Conservation (phyloP, 1,140 invertebrate species). For the Lasioglossum baleicum region DNA sequence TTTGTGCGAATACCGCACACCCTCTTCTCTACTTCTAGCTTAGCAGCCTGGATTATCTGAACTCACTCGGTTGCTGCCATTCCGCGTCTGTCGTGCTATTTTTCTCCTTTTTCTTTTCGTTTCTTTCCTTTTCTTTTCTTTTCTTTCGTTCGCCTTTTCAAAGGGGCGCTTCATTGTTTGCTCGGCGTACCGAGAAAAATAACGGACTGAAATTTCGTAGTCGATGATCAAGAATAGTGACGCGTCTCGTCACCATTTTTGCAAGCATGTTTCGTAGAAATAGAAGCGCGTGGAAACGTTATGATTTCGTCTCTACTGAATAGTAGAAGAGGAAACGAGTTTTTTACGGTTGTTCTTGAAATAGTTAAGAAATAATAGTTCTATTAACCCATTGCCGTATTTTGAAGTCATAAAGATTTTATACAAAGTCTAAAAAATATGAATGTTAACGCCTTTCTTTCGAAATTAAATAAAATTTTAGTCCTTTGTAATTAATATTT, state of each 20-base stretch:
- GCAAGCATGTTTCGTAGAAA: background rate
- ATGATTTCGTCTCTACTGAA: background rate
- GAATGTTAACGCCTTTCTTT: too few species aligned
- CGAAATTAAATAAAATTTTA: too few species aligned
- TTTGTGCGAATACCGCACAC: conserved; percentile 27
- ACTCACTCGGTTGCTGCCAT: conserved; percentile 31
- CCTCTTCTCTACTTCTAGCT: conserved; percentile 12
- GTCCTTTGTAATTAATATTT: too few species aligned
- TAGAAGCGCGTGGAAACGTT: background rate
- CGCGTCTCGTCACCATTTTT: background rate
- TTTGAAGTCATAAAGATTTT: too few species aligned
- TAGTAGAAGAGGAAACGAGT: background rate
- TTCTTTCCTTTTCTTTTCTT: conserved; percentile 29
- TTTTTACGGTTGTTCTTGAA: too few species aligned
- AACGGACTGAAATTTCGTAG: conserved; percentile 21
- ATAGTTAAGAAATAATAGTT: too few species aligned
- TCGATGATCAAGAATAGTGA: conserved; percentile 20
- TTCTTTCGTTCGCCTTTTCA: conserved; percentile 27
- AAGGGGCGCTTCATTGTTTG: conserved; percentile 32
- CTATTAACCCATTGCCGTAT: too few species aligned
- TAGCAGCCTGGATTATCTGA: conserved; percentile 23
- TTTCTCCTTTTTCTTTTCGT: conserved; percentile 14
- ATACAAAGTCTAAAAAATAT: too few species aligned
- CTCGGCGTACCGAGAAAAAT: conserved; percentile 3
- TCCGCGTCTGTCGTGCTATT: conserved; percentile 19